phyloP scores from a whole-genome alignment of 1,140 invertebrate genomes.

The Mya arenaria region DNA sequence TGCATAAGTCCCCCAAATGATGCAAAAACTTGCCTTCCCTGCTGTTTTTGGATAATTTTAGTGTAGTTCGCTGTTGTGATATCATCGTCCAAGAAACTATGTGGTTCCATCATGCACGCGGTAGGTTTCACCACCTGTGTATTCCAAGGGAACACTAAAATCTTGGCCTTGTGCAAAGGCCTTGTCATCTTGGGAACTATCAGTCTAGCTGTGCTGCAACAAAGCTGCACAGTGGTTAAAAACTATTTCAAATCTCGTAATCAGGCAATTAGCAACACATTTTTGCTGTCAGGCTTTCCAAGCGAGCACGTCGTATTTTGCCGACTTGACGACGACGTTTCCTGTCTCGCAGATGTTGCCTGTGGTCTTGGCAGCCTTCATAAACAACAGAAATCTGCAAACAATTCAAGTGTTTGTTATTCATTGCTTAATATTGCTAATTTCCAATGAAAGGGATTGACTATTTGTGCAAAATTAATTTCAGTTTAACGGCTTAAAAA shows the following conservation, averaged over 20 bases:
- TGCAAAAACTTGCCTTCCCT: too few species aligned
- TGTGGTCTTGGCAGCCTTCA: conserved; percentile 36
- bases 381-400: conserved; percentile 51
- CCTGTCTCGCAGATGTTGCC: conserved; percentile 14
- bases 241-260: not conserved
- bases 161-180: too few species aligned
- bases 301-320: not conserved
- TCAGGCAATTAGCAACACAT: conserved; percentile 17
- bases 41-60: too few species aligned
- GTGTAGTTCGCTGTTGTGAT: too few species aligned
- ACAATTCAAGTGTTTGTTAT: conserved; percentile 60
- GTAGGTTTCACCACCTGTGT: too few species aligned
- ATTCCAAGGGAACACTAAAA: not conserved
- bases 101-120: too few species aligned
- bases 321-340: not conserved
- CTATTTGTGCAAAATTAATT: conserved; percentile 59
- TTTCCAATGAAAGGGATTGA: conserved; percentile 57
- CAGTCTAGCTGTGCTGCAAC: too few species aligned
- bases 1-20: too few species aligned
- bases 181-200: too few species aligned
- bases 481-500: conserved; percentile 55
- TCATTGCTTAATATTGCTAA: conserved; percentile 57
- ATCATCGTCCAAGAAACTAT: too few species aligned
- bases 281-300: not conserved
- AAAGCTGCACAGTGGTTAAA: not conserved